These are phyloP conservation scores for Palythoa grandiflora DNA, from an alignment of 92 coral and sea anemone species.

Conservation along the genomic window DNA sequence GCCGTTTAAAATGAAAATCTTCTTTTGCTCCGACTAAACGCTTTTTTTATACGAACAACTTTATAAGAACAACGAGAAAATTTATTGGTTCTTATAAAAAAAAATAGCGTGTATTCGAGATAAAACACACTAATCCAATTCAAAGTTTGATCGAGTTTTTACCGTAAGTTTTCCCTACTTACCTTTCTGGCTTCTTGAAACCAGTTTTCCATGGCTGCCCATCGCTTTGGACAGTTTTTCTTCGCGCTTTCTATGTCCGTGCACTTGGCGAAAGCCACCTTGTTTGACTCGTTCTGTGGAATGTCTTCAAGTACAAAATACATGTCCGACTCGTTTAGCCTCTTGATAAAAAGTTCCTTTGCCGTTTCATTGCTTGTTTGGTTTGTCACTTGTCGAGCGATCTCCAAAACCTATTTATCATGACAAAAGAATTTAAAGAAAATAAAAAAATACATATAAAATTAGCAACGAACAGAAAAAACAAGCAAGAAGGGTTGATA, in stretches of 20 bases:
- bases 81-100: too few species aligned
- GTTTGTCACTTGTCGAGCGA: conserved; percentile 80
- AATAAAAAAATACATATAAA: background rate
- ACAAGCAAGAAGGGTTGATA: too few species aligned
- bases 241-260: conserved; percentile 80
- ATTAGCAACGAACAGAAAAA: too few species aligned
- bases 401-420: conserved; percentile 71
- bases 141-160: background rate
- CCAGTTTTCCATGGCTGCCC: conserved; percentile 88
- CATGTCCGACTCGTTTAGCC: conserved; percentile 75
- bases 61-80: too few species aligned
- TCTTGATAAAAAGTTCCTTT: conserved; percentile 58
- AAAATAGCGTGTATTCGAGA: too few species aligned
- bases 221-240: conserved; percentile 86
- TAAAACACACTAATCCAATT: too few species aligned
- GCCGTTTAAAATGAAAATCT: too few species aligned
- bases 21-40: too few species aligned
- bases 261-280: conserved; percentile 78
- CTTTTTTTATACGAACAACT: too few species aligned
- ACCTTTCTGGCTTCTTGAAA: conserved; percentile 83
- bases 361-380: conserved; percentile 74
- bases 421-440: background rate
- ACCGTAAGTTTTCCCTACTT: background rate
- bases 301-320: conserved; percentile 72
- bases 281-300: conserved; percentile 90